These are phyloP conservation scores for Galerucella calmariensis DNA, from an alignment of 2,888 invertebrate species.

Conservation along the genomic window DNA sequence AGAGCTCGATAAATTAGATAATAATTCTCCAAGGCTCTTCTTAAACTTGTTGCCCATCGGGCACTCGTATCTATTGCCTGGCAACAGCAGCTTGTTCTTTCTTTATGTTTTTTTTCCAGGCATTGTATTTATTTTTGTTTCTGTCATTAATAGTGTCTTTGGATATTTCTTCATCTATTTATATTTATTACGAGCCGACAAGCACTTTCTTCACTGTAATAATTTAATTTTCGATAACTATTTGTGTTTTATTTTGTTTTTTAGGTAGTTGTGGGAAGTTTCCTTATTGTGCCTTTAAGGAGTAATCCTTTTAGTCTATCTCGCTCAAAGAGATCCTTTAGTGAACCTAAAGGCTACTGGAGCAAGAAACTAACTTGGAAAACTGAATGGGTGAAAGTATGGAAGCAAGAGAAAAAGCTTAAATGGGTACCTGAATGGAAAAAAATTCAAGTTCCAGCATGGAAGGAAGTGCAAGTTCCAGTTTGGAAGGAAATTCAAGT, in stretches of 20 bases:
- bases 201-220: background rate
- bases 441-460: conserved; percentile 70
- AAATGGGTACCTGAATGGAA: conserved; percentile 81
- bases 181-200: background rate
- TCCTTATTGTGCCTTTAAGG: conserved; percentile 66
- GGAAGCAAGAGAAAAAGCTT: conserved; percentile 81
- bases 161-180: too few relatives aligned
- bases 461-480: conserved; percentile 80
- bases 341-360: conserved; percentile 77
- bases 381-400: conserved; percentile 81
- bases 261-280: conserved; percentile 72
- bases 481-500: conserved; percentile 84
- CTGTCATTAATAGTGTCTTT: too few relatives aligned
- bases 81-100: too few relatives aligned
- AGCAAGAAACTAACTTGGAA: conserved; percentile 88
- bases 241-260: conserved; percentile 37
- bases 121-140: too few relatives aligned
- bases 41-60: too few relatives aligned
- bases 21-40: too few relatives aligned
- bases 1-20: too few relatives aligned
- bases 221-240: background rate
- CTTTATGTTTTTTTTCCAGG: too few relatives aligned
- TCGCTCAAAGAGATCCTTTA: conserved; percentile 70
- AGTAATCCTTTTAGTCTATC: conserved; percentile 64
- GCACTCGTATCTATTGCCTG: too few relatives aligned